A percentile compares a stretch with the other conserved stretches of the same genome.
Evolutionary conservation across 2,888 invertebrate species (phyloP).

Genomic region (Latrodectus hesperus): DNA sequence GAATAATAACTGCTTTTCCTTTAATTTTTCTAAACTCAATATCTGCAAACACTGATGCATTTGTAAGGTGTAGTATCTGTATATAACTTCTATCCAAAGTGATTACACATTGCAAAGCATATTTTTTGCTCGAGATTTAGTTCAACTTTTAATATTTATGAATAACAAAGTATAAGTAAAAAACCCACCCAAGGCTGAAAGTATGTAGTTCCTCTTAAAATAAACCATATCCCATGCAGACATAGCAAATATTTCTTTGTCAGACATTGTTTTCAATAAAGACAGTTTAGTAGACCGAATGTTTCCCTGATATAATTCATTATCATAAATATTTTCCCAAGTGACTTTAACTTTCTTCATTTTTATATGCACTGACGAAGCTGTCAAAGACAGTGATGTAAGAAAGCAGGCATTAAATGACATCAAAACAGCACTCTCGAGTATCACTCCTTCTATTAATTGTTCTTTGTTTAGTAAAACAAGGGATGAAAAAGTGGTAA

Average conservation of each 20-base stretch:
- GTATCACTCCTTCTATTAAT: neutral
- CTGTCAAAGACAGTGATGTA: constrained; percentile 4
- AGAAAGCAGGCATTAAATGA: neutral
- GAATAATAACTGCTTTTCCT: too few relatives aligned
- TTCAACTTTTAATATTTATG: constrained; percentile 19
- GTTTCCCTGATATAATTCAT: neutral
- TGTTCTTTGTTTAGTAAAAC: neutral
- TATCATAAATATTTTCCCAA: constrained; percentile 21
- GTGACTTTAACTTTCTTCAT: neutral
- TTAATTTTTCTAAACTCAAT: too few relatives aligned
- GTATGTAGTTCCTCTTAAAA: constrained; percentile 25
- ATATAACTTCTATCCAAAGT: too few relatives aligned
- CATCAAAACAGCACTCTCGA: constrained; percentile 8
- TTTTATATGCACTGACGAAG: neutral
- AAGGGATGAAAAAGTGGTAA: constrained; percentile 10
- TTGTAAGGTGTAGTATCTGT: too few relatives aligned
- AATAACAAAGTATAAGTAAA: constrained; percentile 33
- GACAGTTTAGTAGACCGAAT: neutral
- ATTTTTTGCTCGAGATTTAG: too few relatives aligned
- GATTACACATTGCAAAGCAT: too few relatives aligned
- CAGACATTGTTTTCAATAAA: constrained; percentile 20
- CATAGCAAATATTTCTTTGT: constrained; percentile 13
- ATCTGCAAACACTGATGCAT: too few relatives aligned
- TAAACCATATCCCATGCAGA: constrained; percentile 15
- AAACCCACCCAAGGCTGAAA: constrained; percentile 28